Percentiles rank a stretch among this genome's conserved stretches.
Evolutionary conservation across 2,888 invertebrate genomes (phyloP).

Genomic region (Ophonus ardosiacus): DNA sequence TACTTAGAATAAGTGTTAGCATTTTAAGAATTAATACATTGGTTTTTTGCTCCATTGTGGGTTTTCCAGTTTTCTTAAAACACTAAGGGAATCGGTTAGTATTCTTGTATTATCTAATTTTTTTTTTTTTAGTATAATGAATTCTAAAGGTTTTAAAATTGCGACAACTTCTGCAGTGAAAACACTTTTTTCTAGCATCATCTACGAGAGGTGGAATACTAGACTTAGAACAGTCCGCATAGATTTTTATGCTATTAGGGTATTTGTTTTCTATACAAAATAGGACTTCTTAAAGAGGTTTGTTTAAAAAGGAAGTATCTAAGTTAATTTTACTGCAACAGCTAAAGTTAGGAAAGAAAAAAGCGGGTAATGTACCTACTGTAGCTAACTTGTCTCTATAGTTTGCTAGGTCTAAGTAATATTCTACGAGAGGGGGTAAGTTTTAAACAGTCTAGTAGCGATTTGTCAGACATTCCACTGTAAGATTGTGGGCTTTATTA

Average conservation of each 20-base stretch:
- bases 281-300: neutral
- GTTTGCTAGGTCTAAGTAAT: neutral
- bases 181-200: neutral
- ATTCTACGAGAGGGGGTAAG: neutral
- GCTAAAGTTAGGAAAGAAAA: neutral
- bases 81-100: neutral
- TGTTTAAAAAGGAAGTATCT: neutral
- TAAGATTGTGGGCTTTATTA: neutral
- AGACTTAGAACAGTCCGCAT: neutral
- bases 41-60: too few species aligned
- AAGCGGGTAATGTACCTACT: neutral
- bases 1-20: too few species aligned
- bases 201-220: neutral
- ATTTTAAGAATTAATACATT: too few species aligned
- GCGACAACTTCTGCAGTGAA: neutral
- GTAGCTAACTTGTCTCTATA: neutral
- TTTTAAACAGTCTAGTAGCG: neutral
- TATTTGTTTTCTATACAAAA: neutral
- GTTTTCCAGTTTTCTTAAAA: neutral
- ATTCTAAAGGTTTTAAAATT: neutral
- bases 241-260: neutral
- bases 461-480: neutral
- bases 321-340: neutral
- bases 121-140: neutral
- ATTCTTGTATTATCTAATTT: neutral